These are phyloP conservation scores for Actinemys pallida DNA, from an alignment of 2,113 vertebrate genomes.

Conservation along the genomic window DNA sequence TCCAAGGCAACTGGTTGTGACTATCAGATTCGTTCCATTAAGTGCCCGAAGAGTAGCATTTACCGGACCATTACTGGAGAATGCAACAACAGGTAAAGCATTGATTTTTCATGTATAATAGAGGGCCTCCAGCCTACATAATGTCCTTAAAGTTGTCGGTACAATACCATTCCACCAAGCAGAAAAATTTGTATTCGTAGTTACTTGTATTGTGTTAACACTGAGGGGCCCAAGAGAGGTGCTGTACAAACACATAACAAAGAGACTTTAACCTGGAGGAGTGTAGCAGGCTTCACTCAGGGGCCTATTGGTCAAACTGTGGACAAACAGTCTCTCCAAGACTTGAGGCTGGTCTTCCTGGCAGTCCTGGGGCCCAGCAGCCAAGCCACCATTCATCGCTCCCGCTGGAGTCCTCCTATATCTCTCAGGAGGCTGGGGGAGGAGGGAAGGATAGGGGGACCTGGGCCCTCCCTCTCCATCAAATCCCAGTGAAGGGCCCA, in stretches of 20 bases:
- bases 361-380: no score
- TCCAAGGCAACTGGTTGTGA: conserved; percentile 80
- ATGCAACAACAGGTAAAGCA: conserved; percentile 88
- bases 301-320: background rate
- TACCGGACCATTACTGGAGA: conserved; percentile 81
- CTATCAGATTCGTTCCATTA: background rate
- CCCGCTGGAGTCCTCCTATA: background rate
- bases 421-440: background rate
- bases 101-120: background rate
- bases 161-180: background rate
- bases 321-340: background rate
- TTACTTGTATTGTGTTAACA: background rate
- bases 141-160: background rate
- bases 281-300: background rate
- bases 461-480: background rate
- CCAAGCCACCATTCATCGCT: background rate
- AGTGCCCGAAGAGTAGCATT: conserved; percentile 67
- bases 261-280: background rate
- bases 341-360: background rate
- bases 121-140: no score
- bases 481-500: background rate
- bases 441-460: background rate
- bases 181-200: background rate
- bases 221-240: background rate
- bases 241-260: background rate